Conservation (phyloP, 2,113 vertebrate species). For the Pelvicachromis taeniatus region DNA sequence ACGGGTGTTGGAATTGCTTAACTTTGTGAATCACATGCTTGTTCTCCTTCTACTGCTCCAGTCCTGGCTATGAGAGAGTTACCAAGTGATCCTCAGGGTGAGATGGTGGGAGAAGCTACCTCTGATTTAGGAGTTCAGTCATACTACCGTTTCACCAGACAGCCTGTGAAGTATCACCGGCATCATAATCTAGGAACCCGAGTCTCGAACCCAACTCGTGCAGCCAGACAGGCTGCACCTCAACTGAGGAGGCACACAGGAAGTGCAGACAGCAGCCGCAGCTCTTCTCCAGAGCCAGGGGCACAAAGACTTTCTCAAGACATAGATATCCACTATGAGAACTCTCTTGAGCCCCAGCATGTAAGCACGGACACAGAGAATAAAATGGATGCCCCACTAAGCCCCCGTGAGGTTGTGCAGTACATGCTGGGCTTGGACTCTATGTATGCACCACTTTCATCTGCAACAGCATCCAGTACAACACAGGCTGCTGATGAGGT, state of each 20-base stretch:
- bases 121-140: constrained; percentile 50
- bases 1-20: neutral
- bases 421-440: constrained; percentile 57
- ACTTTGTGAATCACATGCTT: neutral
- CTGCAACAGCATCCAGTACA: neutral
- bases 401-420: constrained; percentile 44
- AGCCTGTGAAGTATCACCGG: constrained; percentile 78
- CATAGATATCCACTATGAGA: constrained; percentile 66
- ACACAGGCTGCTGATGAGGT: neutral
- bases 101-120: neutral
- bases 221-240: neutral
- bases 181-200: constrained; percentile 33
- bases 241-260: constrained; percentile 12
- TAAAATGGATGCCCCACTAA: neutral
- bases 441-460: neutral
- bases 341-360: constrained; percentile 57
- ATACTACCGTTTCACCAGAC: constrained; percentile 77
- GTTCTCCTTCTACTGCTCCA: constrained; percentile 16
- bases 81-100: constrained; percentile 15
- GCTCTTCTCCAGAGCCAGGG: constrained; percentile 58
- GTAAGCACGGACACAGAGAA: neutral
- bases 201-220: constrained; percentile 36
- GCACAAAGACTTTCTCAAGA: constrained; percentile 2
- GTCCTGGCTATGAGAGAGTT: constrained; percentile 71
- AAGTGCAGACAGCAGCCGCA: constrained; percentile 53